Base-by-base conservation (phyloP, 2,888 invertebrate genomes). In the Baccha elongata region DNA sequence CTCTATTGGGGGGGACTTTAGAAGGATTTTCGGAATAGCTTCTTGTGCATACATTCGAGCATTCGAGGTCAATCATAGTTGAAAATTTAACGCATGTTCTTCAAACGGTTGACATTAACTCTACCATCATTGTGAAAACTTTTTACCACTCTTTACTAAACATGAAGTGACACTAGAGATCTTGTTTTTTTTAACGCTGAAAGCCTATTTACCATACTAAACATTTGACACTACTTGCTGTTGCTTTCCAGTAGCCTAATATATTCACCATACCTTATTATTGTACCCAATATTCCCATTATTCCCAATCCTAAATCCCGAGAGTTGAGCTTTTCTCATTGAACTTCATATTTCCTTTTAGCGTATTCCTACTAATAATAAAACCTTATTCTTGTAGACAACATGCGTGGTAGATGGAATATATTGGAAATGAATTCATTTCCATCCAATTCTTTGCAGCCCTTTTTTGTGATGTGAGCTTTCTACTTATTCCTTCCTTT, bases 351-450 rank as follows among this genome's bases (percentile, higher is more conserved):
- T 37, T 60, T 35, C 11, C 21, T 11, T 6, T 11, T 52, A 29
- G 11, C 10, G 23, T 37, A 19, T 64, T 32, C 8, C 32, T 32
- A 40, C 21, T 11, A 58, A n/a, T 8, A 35, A n/a, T 8, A 32
- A 10, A 15, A 69, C 29, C n/a, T n/a, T n/a, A 64, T 67, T 79
- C 44, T 79, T 72, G 65, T 67, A 52, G 35, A 26, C 35, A 60
- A 74, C 74, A 74, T 74, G 68, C 68, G 79, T 80, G 79, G 55
- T 80, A 64, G 48, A 26, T 7, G 11, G 6, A 67, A 48, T n/a
- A 62, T 68, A 40, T 6, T 55, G 73, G 67, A 4, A 73, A 68
- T 68, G 73, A 48, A 78, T 72, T 48, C 26, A 21, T 11, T 68
- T 48, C 23, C n/a, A 19, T 6, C 6, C 13, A 44, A 46, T 67